Percentiles rank a stretch among this genome's conserved stretches.
Conservation (phyloP, 2,113 vertebrate species). For the Oxyura jamaicensis region DNA sequence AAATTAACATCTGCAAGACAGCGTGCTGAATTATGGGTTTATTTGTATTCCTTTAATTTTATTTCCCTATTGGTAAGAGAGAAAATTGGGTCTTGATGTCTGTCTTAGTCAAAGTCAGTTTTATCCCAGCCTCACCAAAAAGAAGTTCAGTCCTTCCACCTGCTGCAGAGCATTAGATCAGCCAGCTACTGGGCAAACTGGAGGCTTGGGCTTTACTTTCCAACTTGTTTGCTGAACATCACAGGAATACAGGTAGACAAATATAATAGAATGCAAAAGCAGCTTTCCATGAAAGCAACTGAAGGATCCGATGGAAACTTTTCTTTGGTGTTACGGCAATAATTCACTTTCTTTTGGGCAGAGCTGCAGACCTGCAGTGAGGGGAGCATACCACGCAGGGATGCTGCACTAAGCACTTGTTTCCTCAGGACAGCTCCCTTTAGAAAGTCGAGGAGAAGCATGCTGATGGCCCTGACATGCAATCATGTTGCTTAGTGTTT, state of each 20-base stretch:
- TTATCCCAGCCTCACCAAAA: not conserved
- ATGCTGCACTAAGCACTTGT: not conserved
- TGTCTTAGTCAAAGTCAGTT: not conserved
- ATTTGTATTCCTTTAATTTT: not conserved
- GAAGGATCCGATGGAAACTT: not conserved
- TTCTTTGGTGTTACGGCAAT: not conserved
- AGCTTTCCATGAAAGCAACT: not conserved
- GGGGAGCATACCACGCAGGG: fast-evolving
- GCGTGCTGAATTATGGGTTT: not conserved
- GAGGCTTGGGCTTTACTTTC: not conserved
- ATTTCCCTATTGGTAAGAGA: not conserved
- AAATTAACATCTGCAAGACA: conserved; percentile 3
- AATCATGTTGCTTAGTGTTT: not conserved
- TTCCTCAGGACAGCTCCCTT: not conserved
- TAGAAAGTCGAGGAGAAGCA: not conserved
- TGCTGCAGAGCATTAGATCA: not conserved
- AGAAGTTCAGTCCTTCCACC: not conserved
- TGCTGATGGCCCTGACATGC: not conserved
- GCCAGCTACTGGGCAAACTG: not conserved
- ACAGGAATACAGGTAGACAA: not conserved
- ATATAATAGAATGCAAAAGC: not conserved
- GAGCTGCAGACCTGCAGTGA: not conserved
- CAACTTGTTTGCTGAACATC: not conserved
- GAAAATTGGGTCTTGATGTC: not conserved
- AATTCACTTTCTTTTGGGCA: not conserved